Evolutionary conservation across 2,113 vertebrate species (phyloP).

Genomic region (Anser brachyrhynchus): DNA sequence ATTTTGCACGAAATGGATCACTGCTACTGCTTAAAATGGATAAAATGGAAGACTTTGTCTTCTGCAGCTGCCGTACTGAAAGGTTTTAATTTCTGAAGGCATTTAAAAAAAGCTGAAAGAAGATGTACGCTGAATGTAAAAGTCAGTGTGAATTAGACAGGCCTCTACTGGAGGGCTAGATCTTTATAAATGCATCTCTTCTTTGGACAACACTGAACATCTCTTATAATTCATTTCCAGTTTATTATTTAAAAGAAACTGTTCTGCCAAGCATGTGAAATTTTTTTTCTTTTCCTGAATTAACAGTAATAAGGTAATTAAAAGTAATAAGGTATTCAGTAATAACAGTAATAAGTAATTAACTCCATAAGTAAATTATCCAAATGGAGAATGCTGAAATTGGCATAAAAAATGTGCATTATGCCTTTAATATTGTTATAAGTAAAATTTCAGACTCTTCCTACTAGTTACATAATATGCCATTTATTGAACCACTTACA

Average conservation of each 20-base stretch:
- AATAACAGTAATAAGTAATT: not conserved
- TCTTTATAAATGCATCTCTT: not conserved
- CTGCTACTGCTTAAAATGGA: not conserved
- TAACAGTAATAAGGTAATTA: not conserved
- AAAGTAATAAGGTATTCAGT: not conserved
- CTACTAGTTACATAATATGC: not conserved
- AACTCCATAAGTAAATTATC: not conserved
- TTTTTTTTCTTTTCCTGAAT: not conserved
- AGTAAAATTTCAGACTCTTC: not conserved
- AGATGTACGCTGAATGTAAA: constrained; percentile 9
- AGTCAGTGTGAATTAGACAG: constrained; percentile 1
- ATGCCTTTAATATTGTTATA: not conserved
- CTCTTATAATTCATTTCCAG: constrained; percentile 2
- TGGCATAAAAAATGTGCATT: not conserved
- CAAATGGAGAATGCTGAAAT: not conserved
- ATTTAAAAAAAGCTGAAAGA: constrained; percentile 15
- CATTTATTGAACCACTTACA: not conserved
- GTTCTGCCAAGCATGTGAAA: not conserved
- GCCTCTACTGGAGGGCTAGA: not conserved
- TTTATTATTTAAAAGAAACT: constrained; percentile 15
- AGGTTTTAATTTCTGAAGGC: constrained; percentile 22
- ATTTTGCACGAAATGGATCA: not conserved
- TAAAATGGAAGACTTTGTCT: constrained; percentile 42
- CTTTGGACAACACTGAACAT: not conserved
- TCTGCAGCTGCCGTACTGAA: constrained; percentile 20